phyloP scores from a whole-genome alignment of 2,113 vertebrate species.

The Eublepharis macularius region DNA sequence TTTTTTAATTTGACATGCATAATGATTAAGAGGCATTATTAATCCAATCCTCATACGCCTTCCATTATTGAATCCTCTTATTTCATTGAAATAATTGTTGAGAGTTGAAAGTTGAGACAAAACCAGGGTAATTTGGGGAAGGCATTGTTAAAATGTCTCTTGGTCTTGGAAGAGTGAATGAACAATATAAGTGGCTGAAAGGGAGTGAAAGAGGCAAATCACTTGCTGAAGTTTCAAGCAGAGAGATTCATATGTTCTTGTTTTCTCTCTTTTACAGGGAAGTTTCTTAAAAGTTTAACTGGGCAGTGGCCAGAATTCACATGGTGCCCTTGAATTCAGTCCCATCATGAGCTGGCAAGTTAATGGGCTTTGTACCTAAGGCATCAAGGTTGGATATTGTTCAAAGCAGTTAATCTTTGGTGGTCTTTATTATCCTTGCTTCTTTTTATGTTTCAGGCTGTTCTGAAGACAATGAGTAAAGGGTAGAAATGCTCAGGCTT shows the following conservation, averaged over 20 bases:
- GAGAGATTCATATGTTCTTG: background rate
- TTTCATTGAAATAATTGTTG: background rate
- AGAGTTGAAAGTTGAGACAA: background rate
- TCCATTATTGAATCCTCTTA: background rate
- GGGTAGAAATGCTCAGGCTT: background rate
- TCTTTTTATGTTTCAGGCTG: background rate
- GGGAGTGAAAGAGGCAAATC: background rate
- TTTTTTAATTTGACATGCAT: background rate
- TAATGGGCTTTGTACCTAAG: background rate
- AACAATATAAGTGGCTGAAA: background rate
- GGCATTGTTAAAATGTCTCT: background rate
- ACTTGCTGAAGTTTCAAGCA: background rate
- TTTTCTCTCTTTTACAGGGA: background rate
- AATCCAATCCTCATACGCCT: background rate
- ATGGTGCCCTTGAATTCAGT: background rate
- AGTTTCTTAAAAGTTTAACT: background rate
- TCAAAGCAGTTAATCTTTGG: background rate
- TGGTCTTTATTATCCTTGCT: background rate
- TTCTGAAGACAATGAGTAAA: background rate
- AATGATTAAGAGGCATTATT: background rate
- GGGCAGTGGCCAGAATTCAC: background rate
- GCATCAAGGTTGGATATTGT: rapidly evolving
- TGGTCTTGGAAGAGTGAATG: background rate
- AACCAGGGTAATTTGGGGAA: background rate
- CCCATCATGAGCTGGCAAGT: background rate